Evolutionary conservation across 2,797 vertebrate species (phyloP).

Genomic region (Melanotaenia nigrans): DNA sequence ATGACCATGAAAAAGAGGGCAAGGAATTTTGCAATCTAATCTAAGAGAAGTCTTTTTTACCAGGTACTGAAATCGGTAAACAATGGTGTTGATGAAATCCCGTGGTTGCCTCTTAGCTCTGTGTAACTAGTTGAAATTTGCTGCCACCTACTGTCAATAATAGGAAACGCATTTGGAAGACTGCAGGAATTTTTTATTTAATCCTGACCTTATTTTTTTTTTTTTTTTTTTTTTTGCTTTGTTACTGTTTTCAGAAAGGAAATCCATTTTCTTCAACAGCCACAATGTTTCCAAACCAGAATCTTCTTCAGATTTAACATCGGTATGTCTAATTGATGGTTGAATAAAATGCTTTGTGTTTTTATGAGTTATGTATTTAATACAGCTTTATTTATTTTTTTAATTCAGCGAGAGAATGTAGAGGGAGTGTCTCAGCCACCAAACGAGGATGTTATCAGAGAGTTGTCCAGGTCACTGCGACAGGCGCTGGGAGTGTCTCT

Average conservation of each 20-base stretch:
- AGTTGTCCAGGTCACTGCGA: slow-evolving; percentile 89
- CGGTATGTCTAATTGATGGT: slow-evolving; percentile 82
- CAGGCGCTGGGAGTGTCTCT: slow-evolving; percentile 93
- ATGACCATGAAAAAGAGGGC: slow-evolving; percentile 22
- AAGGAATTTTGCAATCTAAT: slow-evolving; percentile 18
- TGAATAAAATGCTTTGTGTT: rapidly evolving
- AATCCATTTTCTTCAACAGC: slow-evolving; percentile 99
- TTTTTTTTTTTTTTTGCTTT: background rate
- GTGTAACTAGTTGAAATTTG: slow-evolving; percentile 42
- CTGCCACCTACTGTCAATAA: slow-evolving; percentile 68
- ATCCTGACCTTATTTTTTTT: background rate
- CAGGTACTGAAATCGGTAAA: slow-evolving; percentile 11
- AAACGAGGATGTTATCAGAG: slow-evolving; percentile 92
- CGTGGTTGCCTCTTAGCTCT: background rate
- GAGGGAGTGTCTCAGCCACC: slow-evolving; percentile 93
- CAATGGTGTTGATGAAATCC: background rate
- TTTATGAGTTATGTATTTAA: background rate
- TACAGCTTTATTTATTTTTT: background rate
- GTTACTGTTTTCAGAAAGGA: slow-evolving; percentile 86
- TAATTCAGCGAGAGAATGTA: slow-evolving; percentile 90
- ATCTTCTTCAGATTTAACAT: slow-evolving; percentile 94
- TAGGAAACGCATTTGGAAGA: background rate
- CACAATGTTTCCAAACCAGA: slow-evolving; percentile 99
- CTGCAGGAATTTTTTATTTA: background rate
- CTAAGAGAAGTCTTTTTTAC: slow-evolving; percentile 16